phyloP scores from a whole-genome alignment of 2,888 invertebrate species.

The Cerceris rybyensis region DNA sequence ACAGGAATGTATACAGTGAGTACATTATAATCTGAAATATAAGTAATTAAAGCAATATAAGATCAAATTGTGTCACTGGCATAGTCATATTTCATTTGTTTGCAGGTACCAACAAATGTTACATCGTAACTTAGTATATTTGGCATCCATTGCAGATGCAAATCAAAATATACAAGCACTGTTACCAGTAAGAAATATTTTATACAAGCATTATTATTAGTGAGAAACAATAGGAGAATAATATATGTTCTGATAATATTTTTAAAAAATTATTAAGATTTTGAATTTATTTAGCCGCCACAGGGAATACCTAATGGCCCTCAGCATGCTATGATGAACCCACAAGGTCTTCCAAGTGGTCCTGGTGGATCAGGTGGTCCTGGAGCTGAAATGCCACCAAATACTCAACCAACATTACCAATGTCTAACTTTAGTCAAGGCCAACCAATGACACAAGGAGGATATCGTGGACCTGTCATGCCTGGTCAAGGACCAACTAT shows the following conservation, averaged over 20 bases:
- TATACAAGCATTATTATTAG: background rate
- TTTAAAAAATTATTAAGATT: background rate
- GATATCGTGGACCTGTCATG: slow-evolving; percentile 84
- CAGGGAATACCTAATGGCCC: slow-evolving; percentile 83
- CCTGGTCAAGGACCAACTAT: slow-evolving; percentile 83
- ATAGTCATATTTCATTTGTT: background rate
- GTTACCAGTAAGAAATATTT: slow-evolving; percentile 87
- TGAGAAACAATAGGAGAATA: slow-evolving; percentile 1
- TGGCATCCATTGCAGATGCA: slow-evolving; percentile 98
- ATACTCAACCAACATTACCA: slow-evolving; percentile 78
- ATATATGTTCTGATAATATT: background rate
- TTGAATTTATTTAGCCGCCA: slow-evolving; percentile 82
- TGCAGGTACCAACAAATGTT: slow-evolving; percentile 92
- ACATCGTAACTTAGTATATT: slow-evolving; percentile 96
- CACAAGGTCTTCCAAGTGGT: slow-evolving; percentile 80
- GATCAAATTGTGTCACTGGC: background rate
- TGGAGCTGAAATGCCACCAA: slow-evolving; percentile 79
- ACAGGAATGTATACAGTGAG: slow-evolving; percentile 94
- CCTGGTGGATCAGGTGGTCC: slow-evolving; percentile 78
- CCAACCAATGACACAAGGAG: slow-evolving; percentile 79
- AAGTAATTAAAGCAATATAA: background rate
- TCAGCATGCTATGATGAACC: slow-evolving; percentile 81
- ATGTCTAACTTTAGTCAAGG: slow-evolving; percentile 79
- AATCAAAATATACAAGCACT: slow-evolving; percentile 95
- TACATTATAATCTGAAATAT: slow-evolving; percentile 50